Base-by-base conservation (phyloP, 2,797 vertebrate genomes). In the Jordanella pulchra region DNA sequence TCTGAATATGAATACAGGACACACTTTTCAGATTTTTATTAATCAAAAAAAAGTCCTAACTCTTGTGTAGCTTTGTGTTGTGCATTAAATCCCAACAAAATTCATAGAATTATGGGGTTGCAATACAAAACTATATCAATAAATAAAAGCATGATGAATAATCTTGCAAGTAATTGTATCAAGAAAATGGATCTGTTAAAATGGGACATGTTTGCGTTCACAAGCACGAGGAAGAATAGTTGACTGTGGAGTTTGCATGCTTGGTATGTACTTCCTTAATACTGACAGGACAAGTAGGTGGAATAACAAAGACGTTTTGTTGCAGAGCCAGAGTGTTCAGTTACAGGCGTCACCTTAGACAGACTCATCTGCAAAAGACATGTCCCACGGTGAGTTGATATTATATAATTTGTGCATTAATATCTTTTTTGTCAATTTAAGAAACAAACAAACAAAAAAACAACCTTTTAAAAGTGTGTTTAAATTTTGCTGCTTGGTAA, bases 211-310 rank as follows among this genome's bases (percentile, higher is more conserved):
- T 54, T 45, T 13, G 0, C 28, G 35, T 55, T 47, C 30, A 27
- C 18, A 65, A 39, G 1, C 50, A 79, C 14, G 5, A 56, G 30
- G 67, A 79, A 76, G 56, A 65, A n/a, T 7, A 23, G n/a, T 23
- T 9, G 23, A 54, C 15, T 50, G 15, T 58, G 4, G 27, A 21
- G 44, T 17, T 44, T 21, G 44, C 21, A n/a, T 44, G n/a, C 21
- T 48, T 60, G 80, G 80, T 80, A 86, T 88, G 67, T 71, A 86
- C 56, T 87, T 89, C 82, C 86, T 86, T n/a, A 47, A 80, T 10
- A 60, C 18, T 7, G 48, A 44, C 32, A 47, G 61, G 7, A 10
- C 58, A 64, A 81, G 48, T 12, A 23, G 65, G 14, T 63, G 73
- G 18, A 23, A 83, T 73, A 63, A 75, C 77, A 72, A 85, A 86